Conservation (phyloP, 2,797 vertebrate genomes). For the Gallinago stenura region DNA sequence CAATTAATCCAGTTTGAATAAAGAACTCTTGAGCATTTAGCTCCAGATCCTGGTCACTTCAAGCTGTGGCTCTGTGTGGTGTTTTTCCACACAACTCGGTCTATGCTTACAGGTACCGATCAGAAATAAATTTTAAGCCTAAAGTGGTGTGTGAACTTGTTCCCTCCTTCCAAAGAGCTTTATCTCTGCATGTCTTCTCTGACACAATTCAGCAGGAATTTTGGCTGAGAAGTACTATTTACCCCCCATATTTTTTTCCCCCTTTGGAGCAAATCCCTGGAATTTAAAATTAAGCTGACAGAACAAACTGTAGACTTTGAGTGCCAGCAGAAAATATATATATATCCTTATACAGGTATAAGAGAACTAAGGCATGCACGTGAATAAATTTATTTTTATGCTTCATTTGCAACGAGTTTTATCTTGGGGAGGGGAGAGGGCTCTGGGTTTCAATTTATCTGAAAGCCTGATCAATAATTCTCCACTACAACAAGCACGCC, state of each 20-base stretch:
- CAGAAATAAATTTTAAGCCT: background rate
- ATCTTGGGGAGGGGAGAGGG: background rate
- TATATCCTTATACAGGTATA: background rate
- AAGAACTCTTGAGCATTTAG: background rate
- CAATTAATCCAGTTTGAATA: background rate
- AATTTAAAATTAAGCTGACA: background rate
- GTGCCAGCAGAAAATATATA: background rate
- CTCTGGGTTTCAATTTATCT: background rate
- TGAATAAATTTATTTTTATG: background rate
- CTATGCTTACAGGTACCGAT: background rate
- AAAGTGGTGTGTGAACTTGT: background rate
- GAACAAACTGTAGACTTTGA: background rate
- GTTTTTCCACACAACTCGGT: background rate
- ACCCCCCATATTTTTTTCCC: rapidly evolving
- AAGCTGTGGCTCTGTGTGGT: background rate
- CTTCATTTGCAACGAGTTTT: background rate
- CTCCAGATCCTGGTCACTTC: background rate
- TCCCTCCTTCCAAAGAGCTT: background rate
- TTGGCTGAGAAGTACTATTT: background rate
- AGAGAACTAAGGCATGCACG: background rate
- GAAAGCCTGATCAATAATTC: background rate
- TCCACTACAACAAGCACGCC: background rate
- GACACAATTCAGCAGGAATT: background rate
- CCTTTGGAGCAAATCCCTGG: background rate
- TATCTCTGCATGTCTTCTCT: background rate